These are phyloP conservation scores for Nemopilema nomurai DNA, from an alignment of 30 jellyfish, hydroid and myxozoan species.

Conservation along the genomic window DNA sequence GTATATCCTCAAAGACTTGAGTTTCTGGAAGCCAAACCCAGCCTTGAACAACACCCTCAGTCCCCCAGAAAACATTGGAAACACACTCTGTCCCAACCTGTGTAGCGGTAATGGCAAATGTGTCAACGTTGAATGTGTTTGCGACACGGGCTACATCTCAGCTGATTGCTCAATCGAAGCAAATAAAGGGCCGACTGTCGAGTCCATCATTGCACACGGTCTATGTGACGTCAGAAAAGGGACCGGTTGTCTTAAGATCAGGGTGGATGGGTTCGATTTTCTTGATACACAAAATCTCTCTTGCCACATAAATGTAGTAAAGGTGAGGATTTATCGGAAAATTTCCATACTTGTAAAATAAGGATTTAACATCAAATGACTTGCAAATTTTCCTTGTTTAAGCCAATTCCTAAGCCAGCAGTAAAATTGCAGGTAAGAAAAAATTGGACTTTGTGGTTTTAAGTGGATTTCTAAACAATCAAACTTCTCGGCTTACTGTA, in stretches of 20 bases:
- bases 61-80: conserved; percentile 80
- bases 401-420: too few relatives aligned
- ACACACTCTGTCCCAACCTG: conserved; percentile 77
- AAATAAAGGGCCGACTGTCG: conserved; percentile 68
- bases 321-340: conserved; percentile 41
- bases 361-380: too few relatives aligned
- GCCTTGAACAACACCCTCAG: conserved; percentile 48
- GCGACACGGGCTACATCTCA: conserved; percentile 64
- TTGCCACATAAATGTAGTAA: conserved; percentile 59
- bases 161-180: conserved; percentile 83
- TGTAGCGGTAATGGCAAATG: conserved; percentile 91
- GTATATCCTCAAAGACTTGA: conserved; percentile 42
- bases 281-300: conserved; percentile 59
- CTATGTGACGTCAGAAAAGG: conserved; percentile 79
- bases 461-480: too few relatives aligned
- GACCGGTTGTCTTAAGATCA: conserved; percentile 64
- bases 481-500: too few relatives aligned
- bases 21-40: conserved; percentile 61
- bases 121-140: conserved; percentile 83
- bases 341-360: not conserved
- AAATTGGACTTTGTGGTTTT: too few relatives aligned
- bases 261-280: conserved; percentile 79
- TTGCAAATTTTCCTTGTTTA: too few relatives aligned
- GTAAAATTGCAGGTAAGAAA: too few relatives aligned
- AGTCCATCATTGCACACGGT: conserved; percentile 53